Conservation (phyloP, 1,140 invertebrate genomes). For the Rhagoletis zephyria region DNA sequence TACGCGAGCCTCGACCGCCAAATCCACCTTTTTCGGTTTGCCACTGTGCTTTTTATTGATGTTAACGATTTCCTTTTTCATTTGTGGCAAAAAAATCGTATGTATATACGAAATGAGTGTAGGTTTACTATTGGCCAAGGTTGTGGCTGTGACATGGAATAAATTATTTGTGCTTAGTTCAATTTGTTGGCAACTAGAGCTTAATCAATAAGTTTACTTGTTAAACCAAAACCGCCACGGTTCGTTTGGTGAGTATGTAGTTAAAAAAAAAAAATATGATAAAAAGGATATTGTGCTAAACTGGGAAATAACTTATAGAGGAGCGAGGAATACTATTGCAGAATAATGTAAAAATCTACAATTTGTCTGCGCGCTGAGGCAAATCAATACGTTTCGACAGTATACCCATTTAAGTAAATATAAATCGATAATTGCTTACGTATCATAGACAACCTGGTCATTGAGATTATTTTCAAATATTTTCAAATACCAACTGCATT, state of each 20-base stretch:
- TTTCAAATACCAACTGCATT: too few relatives aligned
- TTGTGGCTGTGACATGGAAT: background rate
- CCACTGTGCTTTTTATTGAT: slow-evolving; percentile 24
- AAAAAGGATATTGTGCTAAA: too few relatives aligned
- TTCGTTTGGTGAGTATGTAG: background rate
- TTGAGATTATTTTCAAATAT: too few relatives aligned
- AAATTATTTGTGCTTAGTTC: background rate
- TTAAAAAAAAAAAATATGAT: too few relatives aligned
- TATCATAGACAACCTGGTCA: too few relatives aligned
- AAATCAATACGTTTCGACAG: too few relatives aligned
- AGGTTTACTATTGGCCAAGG: background rate
- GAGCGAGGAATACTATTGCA: too few relatives aligned
- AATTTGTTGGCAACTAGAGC: slow-evolving; percentile 1
- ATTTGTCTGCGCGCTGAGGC: too few relatives aligned
- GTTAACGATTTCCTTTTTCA: background rate
- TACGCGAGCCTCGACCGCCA: background rate
- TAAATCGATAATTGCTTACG: too few relatives aligned
- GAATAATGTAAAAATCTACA: too few relatives aligned
- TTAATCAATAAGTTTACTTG: slow-evolving; percentile 8
- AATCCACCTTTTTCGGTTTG: background rate
- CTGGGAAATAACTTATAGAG: too few relatives aligned
- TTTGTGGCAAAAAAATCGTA: background rate
- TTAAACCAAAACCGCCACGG: background rate
- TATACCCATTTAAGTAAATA: too few relatives aligned
- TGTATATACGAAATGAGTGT: background rate